A percentile compares a stretch with the other conserved stretches of the same genome.
Evolutionary conservation across 1,140 invertebrate genomes (phyloP).

Genomic region (Drosophila lacteicornis): DNA sequence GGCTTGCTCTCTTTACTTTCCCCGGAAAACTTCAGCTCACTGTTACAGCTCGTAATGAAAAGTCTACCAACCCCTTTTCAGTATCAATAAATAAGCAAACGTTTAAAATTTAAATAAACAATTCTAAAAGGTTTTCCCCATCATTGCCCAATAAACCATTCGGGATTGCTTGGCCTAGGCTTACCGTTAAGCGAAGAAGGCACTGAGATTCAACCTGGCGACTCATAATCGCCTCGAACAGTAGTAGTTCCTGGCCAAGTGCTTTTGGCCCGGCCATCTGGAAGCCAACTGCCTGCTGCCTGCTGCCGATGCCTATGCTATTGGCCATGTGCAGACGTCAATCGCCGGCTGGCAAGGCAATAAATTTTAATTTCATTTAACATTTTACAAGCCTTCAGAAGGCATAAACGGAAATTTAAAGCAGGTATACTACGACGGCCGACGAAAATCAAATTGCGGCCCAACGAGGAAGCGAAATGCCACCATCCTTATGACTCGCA

Average conservation of each 20-base stretch:
- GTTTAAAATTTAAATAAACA: conserved; percentile 35
- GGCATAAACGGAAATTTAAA: conserved; percentile 82
- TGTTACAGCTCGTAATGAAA: conserved; percentile 3
- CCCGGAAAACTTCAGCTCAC: background rate
- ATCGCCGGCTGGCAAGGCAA: conserved; percentile 68
- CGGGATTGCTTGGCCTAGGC: conserved; percentile 1
- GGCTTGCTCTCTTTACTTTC: background rate
- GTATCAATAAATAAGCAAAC: conserved; percentile 32
- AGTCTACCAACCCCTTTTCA: background rate
- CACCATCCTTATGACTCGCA: conserved; percentile 28
- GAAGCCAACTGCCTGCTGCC: conserved; percentile 6
- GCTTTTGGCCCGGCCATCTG: conserved; percentile 47
- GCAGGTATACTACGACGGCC: conserved; percentile 51
- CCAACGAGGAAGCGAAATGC: conserved; percentile 77
- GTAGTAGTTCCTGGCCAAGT: conserved; percentile 41
- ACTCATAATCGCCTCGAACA: conserved; percentile 51
- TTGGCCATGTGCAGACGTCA: conserved; percentile 68
- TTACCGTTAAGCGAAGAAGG: conserved; percentile 39
- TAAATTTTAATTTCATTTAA: conserved; percentile 84
- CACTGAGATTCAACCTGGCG: conserved; percentile 22
- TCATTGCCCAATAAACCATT: conserved; percentile 27
- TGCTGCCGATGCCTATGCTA: conserved; percentile 9
- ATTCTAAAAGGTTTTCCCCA: conserved; percentile 26
- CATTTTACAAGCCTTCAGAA: conserved; percentile 82
- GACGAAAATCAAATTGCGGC: conserved; percentile 51